Percentiles rank a stretch among this genome's conserved stretches.
Evolutionary conservation across 2,888 invertebrate species (phyloP).

Genomic region (Neocrepidodera transversa): DNA sequence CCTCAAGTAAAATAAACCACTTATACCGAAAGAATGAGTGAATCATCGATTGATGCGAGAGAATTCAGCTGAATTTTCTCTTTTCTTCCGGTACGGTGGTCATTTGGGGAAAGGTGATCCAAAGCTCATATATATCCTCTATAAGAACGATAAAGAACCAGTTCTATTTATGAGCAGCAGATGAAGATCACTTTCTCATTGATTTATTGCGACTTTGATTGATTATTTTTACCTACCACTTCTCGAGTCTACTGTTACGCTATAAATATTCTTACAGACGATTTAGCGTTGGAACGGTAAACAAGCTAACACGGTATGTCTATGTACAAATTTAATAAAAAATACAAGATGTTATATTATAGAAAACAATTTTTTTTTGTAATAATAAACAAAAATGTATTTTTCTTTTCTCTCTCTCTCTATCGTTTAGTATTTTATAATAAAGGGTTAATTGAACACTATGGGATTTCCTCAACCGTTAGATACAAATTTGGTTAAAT

Average conservation of each 20-base stretch:
- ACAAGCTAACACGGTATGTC: neutral
- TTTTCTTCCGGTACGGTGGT: slow-evolving; percentile 41
- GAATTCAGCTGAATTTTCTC: slow-evolving; percentile 38
- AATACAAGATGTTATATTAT: too few relatives aligned
- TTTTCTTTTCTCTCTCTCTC: too few relatives aligned
- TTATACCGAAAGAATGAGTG: slow-evolving; percentile 30
- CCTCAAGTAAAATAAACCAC: slow-evolving; percentile 1
- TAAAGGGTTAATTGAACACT: too few relatives aligned
- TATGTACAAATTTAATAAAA: too few relatives aligned
- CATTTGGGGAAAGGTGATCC: slow-evolving; percentile 41
- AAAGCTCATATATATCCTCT: slow-evolving; percentile 27
- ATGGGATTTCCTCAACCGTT: too few relatives aligned
- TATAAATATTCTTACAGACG: neutral
- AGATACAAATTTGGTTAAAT: too few relatives aligned
- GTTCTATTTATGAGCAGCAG: slow-evolving; percentile 55
- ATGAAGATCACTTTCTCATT: slow-evolving; percentile 54
- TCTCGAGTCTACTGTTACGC: neutral
- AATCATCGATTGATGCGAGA: slow-evolving; percentile 41
- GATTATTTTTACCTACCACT: slow-evolving; percentile 48
- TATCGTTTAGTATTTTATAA: too few relatives aligned
- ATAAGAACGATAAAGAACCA: slow-evolving; percentile 16
- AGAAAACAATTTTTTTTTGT: too few relatives aligned
- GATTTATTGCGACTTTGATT: slow-evolving; percentile 60
- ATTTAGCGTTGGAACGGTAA: neutral
- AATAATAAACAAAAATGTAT: too few relatives aligned